A percentile compares a stretch with the other conserved stretches of the same genome.
phyloP scores from a whole-genome alignment of 2,797 vertebrate genomes.

The Neomorphus geoffroyi region DNA sequence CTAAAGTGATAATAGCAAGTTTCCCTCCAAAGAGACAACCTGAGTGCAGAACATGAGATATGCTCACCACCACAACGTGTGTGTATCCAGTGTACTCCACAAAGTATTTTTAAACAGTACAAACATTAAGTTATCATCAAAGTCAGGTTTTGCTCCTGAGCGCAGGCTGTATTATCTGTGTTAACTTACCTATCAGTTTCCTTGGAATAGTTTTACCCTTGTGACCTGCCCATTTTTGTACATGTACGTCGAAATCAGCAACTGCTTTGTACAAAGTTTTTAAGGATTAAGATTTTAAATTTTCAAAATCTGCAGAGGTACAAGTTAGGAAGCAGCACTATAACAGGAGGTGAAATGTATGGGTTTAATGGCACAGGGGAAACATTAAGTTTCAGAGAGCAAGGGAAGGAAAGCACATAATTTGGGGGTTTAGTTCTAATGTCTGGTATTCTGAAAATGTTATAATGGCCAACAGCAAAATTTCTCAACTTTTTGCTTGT shows the following conservation, averaged over 20 bases:
- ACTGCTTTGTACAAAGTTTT: not conserved
- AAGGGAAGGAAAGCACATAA: not conserved
- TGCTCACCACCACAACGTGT: not conserved
- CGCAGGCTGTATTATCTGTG: fast-evolving
- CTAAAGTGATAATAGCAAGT: not conserved
- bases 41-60: not conserved
- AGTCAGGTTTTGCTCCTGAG: not conserved
- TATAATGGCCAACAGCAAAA: not conserved
- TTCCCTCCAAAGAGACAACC: not conserved
- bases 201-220: not conserved
- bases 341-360: not conserved
- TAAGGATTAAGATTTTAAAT: not conserved
- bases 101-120: not conserved
- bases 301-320: not conserved
- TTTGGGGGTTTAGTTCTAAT: not conserved
- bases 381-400: not conserved
- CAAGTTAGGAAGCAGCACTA: not conserved
- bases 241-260: not conserved
- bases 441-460: not conserved
- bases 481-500: not conserved
- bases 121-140: not conserved
- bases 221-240: not conserved
- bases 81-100: not conserved
- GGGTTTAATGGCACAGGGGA: not conserved
- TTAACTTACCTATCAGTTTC: not conserved